Percentiles rank a stretch among this genome's conserved stretches.
phyloP scores from a whole-genome alignment of 2,888 invertebrate genomes.

The Neoitamus cyanurus region DNA sequence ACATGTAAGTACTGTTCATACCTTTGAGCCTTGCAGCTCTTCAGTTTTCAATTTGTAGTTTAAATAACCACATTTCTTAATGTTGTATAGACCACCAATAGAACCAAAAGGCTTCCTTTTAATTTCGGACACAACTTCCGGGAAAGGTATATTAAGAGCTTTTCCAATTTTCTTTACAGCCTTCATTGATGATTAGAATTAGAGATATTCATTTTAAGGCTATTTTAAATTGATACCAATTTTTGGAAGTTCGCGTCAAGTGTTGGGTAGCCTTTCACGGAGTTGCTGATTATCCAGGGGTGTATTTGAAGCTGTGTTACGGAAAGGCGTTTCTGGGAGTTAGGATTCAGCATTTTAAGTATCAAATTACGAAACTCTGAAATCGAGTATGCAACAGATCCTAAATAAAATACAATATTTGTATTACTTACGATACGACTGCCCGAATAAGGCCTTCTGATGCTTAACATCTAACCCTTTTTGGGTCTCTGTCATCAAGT shows the following conservation, averaged over 20 bases:
- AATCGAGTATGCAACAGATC: background rate
- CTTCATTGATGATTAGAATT: conserved; percentile 40
- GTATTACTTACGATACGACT: conserved; percentile 50
- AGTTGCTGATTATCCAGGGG: conserved; percentile 54
- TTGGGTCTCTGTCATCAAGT: conserved; percentile 74
- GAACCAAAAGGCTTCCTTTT: conserved; percentile 71
- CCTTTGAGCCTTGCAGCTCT: too few species aligned
- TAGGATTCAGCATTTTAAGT: conserved; percentile 55
- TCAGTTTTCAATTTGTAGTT: background rate
- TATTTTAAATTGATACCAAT: conserved; percentile 40
- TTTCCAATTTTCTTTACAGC: conserved; percentile 66
- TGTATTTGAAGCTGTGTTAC: conserved; percentile 54
- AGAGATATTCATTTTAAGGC: background rate
- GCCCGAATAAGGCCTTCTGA: conserved; percentile 63
- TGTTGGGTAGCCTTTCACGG: conserved; percentile 49
- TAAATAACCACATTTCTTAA: conserved; percentile 62
- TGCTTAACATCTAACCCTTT: conserved; percentile 74
- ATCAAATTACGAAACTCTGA: conserved; percentile 55
- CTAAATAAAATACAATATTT: conserved; percentile 25
- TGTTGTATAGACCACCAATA: conserved; percentile 73
- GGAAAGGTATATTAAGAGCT: conserved; percentile 65
- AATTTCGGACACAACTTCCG: conserved; percentile 68
- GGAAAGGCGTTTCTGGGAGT: conserved; percentile 53
- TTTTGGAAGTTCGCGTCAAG: conserved; percentile 52
- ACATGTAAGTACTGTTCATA: background rate